Evolutionary conservation across 2,113 vertebrate species (phyloP), one percentile per base, ranked within the genome.

Genomic region (Gracilinanus agilis): DNA sequence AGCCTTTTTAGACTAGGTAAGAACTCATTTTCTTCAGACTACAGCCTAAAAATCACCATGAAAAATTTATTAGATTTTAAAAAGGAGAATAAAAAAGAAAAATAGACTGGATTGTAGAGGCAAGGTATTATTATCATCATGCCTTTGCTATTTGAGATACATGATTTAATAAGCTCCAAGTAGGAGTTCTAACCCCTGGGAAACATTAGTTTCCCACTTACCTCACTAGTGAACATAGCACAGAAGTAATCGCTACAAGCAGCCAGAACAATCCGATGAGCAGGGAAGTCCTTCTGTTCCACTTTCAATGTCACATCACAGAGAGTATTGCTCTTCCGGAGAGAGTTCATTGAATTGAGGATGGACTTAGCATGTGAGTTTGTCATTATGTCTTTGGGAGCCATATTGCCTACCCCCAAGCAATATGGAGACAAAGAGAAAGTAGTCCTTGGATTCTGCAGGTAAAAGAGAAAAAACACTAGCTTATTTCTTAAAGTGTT

Each of bases 171-270:
- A 55, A 44, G 90, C 40, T 29, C 11, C 0, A 13, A 0, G 9
- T 3, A 12, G 16, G 49, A 34, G 29, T 53, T 16, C 61, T 61
- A 44, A 44, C 9, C 24, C 9, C 7, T 92, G 44, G 6, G 55
- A n/a, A 54, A 55, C 0, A 29, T 5, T 0, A 88, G 90, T 6
- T 49, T 24, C 21, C 19, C 95, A 97, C 98, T 98, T 98, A 99
- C 99, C 99, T 99, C 99, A 95, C 99, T 99, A 67, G 99, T 99
- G 98, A 99, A 99, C 99, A 99, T 99, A 98, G 99, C 99, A 97
- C 99, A 99, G 98, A 99, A 99, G 97, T 99, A 99, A 96, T 99
- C 99, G 40, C 99, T 99, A 98, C 99, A 99, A 96, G 99, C 99
- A 4, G 99, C 99, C 98, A 99, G 98, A 96, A 99, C 99, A 53